Conservation (phyloP, 2,888 invertebrate genomes). For the Leistus spinibarbis region DNA sequence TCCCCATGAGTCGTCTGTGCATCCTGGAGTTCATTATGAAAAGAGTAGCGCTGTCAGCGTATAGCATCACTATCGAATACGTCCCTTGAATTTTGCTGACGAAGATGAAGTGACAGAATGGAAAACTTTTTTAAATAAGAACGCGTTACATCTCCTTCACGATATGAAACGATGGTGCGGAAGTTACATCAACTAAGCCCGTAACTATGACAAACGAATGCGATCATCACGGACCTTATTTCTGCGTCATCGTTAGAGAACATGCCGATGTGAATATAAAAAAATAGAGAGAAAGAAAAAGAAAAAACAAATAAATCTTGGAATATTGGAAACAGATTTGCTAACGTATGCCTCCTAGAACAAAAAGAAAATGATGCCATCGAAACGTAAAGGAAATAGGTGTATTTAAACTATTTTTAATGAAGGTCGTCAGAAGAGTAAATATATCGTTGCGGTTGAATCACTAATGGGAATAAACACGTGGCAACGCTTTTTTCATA, state of each 20-base stretch:
- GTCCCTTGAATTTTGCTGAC: conserved; percentile 16
- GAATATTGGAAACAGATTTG: not conserved
- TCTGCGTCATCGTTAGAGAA: conserved; percentile 25
- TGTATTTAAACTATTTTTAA: not conserved
- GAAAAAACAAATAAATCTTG: not conserved
- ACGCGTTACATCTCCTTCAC: conserved; percentile 19
- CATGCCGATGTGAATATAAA: not conserved
- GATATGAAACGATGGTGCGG: conserved; percentile 3
- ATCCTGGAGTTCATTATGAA: not conserved
- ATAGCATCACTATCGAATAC: conserved; percentile 15
- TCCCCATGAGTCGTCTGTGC: not conserved
- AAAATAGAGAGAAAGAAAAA: not conserved
- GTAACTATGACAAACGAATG: not conserved
- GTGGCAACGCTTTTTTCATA: not conserved
- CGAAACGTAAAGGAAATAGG: not conserved
- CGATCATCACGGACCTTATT: conserved; percentile 17
- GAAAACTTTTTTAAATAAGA: conserved; percentile 30
- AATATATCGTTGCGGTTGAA: not conserved
- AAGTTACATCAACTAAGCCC: not conserved
- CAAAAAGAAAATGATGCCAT: not conserved
- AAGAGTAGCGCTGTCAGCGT: conserved; percentile 1
- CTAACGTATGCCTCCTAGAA: not conserved
- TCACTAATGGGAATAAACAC: not conserved
- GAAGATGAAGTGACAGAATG: conserved; percentile 31
- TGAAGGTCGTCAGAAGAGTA: not conserved